Base-by-base conservation (phyloP, 2,888 invertebrate species). In the Spodoptera exigua region DNA sequence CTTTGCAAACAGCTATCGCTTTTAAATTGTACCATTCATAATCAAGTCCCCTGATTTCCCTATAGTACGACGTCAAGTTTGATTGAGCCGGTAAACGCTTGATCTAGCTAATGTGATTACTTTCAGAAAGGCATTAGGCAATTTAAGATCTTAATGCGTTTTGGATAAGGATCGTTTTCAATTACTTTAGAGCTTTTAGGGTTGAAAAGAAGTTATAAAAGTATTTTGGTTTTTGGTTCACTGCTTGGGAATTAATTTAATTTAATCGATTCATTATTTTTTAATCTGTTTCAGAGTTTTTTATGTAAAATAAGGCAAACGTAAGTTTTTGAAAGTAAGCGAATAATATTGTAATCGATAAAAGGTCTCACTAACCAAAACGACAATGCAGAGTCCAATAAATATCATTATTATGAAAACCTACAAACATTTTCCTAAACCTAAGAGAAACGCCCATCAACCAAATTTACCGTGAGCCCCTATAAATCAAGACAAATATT, bases 41-140 rank as follows among this genome's bases (percentile, higher is more conserved):
- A 73, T 70, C 47, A 56, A 64, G 40, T 40, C 13, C 18, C 45
- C 61, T 75, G 76, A 81, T 79, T 83, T 83, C 83, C 83, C 83
- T 47, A 64, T 63, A 76, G 83, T 71, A 68, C 52, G 44, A 55
- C 58, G 68, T 72, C 68, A 78, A 82, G 71, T 83, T 81, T 78
- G 77, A 83, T 83, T 76, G 74, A 63, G 53, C 56, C 49, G 40
- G 37, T 61, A 48, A 61, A 62, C 46, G 56, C 56, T 60, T 61
- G 55, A 58, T 64, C 70, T 46, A 14, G 21, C 44, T 74, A 49
- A 53, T 57, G 41, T 40, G 44, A 70, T 70, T 65, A 52, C 55
- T 61, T 61, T 43, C n/a, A 14, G 48, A 43, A 46, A 49, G 16
- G 65, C 53, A 69, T 18, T 17, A 37, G 36, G 54, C 46, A 39